A percentile compares a stretch with the other conserved stretches of the same genome.
These are phyloP conservation scores for Machimus rusticus DNA, from an alignment of 2,888 invertebrate genomes.

Conservation along the genomic window DNA sequence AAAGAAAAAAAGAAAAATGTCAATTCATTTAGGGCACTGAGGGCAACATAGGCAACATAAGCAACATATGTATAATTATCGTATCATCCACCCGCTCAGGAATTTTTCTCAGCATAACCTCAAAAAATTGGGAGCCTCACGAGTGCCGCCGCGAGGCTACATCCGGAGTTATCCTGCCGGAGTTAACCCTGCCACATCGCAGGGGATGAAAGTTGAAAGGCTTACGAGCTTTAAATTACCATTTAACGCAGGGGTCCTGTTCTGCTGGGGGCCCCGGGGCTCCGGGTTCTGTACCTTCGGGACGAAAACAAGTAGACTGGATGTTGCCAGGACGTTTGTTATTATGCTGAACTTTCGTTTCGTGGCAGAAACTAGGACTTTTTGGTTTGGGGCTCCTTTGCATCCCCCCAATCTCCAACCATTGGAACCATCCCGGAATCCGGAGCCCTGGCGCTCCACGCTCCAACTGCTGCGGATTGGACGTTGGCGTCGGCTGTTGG, in stretches of 20 bases:
- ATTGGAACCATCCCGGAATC: no score
- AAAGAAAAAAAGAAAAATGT: no score
- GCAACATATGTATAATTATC: slow-evolving; percentile 7
- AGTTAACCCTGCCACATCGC: neutral
- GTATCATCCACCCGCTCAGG: neutral
- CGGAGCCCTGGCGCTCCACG: neutral
- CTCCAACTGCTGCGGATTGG: neutral
- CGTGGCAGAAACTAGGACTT: neutral
- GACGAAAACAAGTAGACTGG: neutral
- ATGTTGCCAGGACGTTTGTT: slow-evolving; percentile 13
- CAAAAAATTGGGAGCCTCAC: neutral
- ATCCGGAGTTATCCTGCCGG: neutral
- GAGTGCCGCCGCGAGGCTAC: neutral
- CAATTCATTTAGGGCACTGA: neutral
- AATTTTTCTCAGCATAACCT: neutral
- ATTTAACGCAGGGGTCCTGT: neutral
- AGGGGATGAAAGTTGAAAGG: slow-evolving; percentile 2
- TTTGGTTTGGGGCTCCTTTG: slow-evolving; percentile 11
- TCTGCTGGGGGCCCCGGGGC: neutral
- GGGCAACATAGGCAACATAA: neutral
- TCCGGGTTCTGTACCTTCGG: neutral
- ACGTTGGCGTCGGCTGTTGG: neutral
- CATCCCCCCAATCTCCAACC: neutral
- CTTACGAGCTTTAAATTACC: slow-evolving; percentile 31
- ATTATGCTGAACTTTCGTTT: slow-evolving; percentile 10